Conservation (phyloP, 2,113 vertebrate species). For the Dicerorhinus sumatrensis region DNA sequence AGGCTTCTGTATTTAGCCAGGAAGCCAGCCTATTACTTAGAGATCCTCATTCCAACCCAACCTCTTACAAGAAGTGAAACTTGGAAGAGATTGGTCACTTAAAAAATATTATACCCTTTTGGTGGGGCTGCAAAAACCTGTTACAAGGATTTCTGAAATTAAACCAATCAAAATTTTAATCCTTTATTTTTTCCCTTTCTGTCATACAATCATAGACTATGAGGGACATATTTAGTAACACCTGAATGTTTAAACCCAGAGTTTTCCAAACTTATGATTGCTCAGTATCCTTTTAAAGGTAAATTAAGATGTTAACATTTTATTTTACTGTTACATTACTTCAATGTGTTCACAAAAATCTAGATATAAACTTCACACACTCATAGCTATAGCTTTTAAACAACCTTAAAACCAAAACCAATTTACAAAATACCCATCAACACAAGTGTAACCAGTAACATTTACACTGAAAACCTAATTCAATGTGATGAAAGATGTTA, state of each 20-base stretch:
- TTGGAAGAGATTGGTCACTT: slow-evolving; percentile 43
- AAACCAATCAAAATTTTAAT: background rate
- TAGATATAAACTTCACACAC: background rate
- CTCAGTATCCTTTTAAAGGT: background rate
- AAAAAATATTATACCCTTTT: background rate
- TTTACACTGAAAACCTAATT: background rate
- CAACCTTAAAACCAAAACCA: background rate
- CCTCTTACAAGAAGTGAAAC: slow-evolving; percentile 50
- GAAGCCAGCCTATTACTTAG: slow-evolving; percentile 47
- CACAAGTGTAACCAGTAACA: background rate
- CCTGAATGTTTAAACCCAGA: background rate
- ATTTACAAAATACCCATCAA: slow-evolving; percentile 12
- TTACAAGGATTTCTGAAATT: slow-evolving; percentile 26
- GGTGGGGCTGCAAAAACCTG: background rate
- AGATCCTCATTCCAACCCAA: slow-evolving; percentile 60
- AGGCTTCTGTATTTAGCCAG: slow-evolving; percentile 54
- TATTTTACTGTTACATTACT: slow-evolving; percentile 1
- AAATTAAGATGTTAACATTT: background rate
- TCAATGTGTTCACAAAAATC: background rate
- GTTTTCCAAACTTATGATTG: background rate
- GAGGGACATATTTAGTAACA: slow-evolving; percentile 1
- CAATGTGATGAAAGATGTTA: background rate
- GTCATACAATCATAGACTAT: background rate
- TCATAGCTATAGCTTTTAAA: background rate
- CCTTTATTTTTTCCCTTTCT: background rate